Base-by-base conservation (phyloP, 2,888 invertebrate genomes). In the Diplazon laetatorius region DNA sequence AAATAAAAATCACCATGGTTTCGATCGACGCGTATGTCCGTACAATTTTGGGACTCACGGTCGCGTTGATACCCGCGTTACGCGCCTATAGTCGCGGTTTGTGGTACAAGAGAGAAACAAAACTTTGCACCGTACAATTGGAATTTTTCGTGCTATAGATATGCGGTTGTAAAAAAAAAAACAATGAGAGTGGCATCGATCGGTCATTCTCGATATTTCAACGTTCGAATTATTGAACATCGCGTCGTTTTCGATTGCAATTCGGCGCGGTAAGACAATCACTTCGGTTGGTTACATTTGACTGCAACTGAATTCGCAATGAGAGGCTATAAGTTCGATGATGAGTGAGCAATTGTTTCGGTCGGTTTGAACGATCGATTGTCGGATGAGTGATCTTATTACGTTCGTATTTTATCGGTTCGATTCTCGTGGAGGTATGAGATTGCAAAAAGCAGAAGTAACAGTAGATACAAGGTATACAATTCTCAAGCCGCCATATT, bases 1-100 rank as follows among this genome's bases (percentile, higher is more conserved):
- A n/a, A n/a, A n/a, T n/a, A 50, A 68, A 68, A 74, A 68, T 74
- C 59, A 52, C 12, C 18, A 30, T 52, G 30, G 52, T 50, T 44
- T n/a, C n/a, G 22, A 66, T 68, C 60, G 44, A 25, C 44, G 62
- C n/a, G 44, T 52, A 30, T 50, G 18, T 30, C 2, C n/a, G 42
- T 37, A 22, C 60, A 59, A 18, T 14, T 46, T 68, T n/a, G n/a
- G 25, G 50, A 14, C 18, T 9, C n/a, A 50, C n/a, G 66, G 42
- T 30, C 37, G 35, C 52, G 30, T 62, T 22, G 37, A 52, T 30
- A 9, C 74, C 62, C 52, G 68, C 52, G 59, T 66, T 35, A 37
- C 12, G 35, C 12, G 52, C 9, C 8, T 25, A 52, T n/a, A 25
- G 55, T 16, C 1, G 8, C 16, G 30, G 8, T 42, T 55, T 16